These are phyloP conservation scores for Drosophila glabriapex DNA, from an alignment of 2,888 invertebrate genomes.

Conservation along the genomic window DNA sequence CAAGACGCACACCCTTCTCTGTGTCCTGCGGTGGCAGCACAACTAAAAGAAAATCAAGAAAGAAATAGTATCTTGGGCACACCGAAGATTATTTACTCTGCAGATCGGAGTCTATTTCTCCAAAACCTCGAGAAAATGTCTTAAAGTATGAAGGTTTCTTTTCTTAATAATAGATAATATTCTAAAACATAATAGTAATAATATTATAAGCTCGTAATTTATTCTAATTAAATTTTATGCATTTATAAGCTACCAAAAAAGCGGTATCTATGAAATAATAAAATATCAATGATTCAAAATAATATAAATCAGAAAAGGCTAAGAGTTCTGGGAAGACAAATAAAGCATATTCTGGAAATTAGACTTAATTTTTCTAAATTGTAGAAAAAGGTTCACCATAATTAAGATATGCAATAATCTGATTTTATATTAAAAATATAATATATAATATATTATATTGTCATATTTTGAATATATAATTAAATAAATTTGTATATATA, in stretches of 20 bases:
- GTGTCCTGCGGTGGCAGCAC: slow-evolving; percentile 67
- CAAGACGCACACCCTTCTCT: slow-evolving; percentile 59
- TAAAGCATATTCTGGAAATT: not conserved
- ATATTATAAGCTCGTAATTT: not conserved
- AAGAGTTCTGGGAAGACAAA: not conserved
- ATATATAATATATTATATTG: not conserved
- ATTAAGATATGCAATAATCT: not conserved
- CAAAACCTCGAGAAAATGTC: not conserved
- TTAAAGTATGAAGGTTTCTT: not conserved
- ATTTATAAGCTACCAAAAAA: not conserved
- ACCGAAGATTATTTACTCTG: not conserved
- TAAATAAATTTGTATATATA: too few relatives aligned
- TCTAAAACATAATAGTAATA: not conserved
- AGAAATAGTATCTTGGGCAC: too few relatives aligned
- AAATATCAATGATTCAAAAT: not conserved
- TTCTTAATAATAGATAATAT: not conserved
- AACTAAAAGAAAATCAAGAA: slow-evolving; percentile 66
- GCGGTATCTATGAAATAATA: not conserved
- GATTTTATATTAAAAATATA: not conserved
- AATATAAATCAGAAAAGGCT: fast-evolving
- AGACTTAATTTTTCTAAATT: not conserved
- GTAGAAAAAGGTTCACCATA: too few relatives aligned
- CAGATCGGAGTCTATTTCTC: not conserved
- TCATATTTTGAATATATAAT: too few relatives aligned
- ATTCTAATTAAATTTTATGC: not conserved